Base-by-base conservation (phyloP, 2,888 invertebrate genomes). In the Drosophila nigritarsus region DNA sequence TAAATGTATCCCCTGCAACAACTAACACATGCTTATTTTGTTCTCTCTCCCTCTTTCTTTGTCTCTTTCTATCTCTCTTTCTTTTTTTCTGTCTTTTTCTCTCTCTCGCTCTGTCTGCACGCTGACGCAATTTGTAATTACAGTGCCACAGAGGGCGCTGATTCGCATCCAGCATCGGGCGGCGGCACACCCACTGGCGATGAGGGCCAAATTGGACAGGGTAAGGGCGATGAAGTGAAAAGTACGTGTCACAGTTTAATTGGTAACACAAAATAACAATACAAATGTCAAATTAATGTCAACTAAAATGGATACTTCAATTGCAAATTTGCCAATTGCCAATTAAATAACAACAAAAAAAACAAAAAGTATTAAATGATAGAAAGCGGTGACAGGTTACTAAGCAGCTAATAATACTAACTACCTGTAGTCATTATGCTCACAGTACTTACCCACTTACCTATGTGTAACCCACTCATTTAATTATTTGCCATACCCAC, bases 61-160 rank as follows among this genome's bases (percentile, higher is more conserved):
- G 7, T 24, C 7, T 45, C 7, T 24, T 45, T 45, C 13, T 15
- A 15, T 72, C 11, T 67, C 55, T 50, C 55, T 76, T 50, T 61
- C 50, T 45, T 24, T 60, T 32, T 68, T 20, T 65, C 20, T 49
- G 20, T 36, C 38, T 42, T 7, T 75, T 32, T 65, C 42, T 73
- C 11, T 70, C 49, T 53, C 49, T 78, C 42, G 73, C 7, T 70
- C 20, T 45, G 48, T 38, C 34, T 65, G 70, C 78, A 66, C 69
- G 65, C 73, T 81, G 73, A 73, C 73, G 70, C 81, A 68, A 78
- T 79, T 82, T 78, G 58, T 78, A 71, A 72, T 82, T 82, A 88
- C 94, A 98, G 97, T 94, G 97, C 97, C 83, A 98, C 98, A 81
- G 97, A 97, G 80, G 97, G 97, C 73, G 98, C 98, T 24, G 98